Evolutionary conservation across 2,888 invertebrate species (phyloP), one percentile per base, ranked within the genome.

Genomic region (Torymus texanus): DNA sequence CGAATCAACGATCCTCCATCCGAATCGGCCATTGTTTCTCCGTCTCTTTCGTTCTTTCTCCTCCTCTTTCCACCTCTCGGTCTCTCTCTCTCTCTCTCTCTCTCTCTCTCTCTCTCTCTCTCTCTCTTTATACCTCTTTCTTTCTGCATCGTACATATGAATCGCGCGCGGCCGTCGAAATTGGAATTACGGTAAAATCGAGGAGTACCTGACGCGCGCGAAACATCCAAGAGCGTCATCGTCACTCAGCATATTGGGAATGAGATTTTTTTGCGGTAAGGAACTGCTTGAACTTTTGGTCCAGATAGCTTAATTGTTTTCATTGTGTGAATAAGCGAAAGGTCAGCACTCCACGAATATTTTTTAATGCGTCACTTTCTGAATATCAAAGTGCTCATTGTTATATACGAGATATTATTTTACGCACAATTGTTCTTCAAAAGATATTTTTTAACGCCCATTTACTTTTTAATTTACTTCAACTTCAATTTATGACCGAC

Each of bases 101-200:
- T 29, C 29, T 4, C 29, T 29, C 29, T 29, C 29, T 4, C 5
- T 8, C 41, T 41, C 8, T 41, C 41, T 41, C 0, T 8, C 41
- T 41, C 41, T 41, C 41, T 41, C 41, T 8, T 41, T 41, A 41
- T 41, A 41, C 41, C 41, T 41, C 41, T 41, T 41, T 41, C 41
- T 41, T 41, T 41, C 41, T 41, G 41, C 41, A 10, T 5, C 56
- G 66, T 21, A 61, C 72, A 67, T 73, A 73, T 78, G 78, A 62
- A 73, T 67, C 50, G 65, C 66, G 63, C 65, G 24, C n/a, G 41
- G 61, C 61, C 77, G 59, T 58, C 77, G 68, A 78, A 78, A 78
- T 78, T 78, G 73, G 68, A 67, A 67, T 78, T 73, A 78, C 78
- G 78, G 78, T 78, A 73, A 61, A 72, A 67, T 18, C 61, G 18